Conservation (phyloP, 2,888 invertebrate genomes). For the Therioaphis trifolii region DNA sequence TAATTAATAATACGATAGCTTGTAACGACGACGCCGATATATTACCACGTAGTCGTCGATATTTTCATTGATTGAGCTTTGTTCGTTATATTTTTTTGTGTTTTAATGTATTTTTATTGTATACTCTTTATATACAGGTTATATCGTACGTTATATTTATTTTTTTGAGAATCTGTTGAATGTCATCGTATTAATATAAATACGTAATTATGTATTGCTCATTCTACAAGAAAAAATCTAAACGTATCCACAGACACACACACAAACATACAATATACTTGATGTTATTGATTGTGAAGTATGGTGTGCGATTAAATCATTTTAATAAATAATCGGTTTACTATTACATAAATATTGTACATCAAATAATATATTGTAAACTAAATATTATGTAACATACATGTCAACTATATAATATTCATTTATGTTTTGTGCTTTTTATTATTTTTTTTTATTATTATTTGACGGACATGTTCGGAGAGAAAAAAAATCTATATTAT, state of each 20-base stretch:
- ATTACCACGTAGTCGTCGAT: background rate
- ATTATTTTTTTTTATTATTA: no score
- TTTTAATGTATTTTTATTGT: constrained; percentile 9
- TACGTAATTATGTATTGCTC: constrained; percentile 9
- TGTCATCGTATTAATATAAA: background rate
- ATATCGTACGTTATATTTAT: background rate
- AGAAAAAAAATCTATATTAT: no score
- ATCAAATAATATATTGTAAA: no score
- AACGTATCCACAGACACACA: no score
- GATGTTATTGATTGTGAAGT: constrained; percentile 5
- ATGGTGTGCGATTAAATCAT: background rate
- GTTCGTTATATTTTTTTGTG: background rate
- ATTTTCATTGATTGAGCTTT: background rate
- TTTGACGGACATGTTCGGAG: no score
- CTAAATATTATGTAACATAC: no score
- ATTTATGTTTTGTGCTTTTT: no score
- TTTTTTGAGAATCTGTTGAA: background rate
- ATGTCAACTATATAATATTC: no score
- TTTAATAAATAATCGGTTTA: constrained; percentile 14
- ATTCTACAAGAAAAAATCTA: background rate
- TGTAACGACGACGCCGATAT: background rate
- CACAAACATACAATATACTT: background rate
- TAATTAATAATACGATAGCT: background rate
- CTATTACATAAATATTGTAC: no score
- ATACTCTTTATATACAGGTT: background rate